Evolutionary conservation across 2,888 invertebrate genomes (phyloP), one percentile per base, ranked within the genome.

Genomic region (Bombylius major): DNA sequence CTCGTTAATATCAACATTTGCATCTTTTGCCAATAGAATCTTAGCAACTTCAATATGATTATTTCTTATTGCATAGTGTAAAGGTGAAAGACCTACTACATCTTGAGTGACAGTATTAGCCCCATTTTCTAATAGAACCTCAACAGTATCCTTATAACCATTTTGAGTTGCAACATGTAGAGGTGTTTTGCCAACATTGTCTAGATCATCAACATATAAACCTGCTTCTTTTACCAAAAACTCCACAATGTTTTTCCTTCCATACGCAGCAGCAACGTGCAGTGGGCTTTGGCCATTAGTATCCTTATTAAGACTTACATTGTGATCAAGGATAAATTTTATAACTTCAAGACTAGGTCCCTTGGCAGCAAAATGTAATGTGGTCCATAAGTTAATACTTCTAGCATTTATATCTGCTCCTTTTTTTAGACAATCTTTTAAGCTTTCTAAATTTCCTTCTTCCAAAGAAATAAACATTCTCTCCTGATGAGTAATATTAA

Each of bases 41-140:
- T 62, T 58, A 53, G 59, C 53, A 45, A 62, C 47, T 42, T 58
- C 60, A 39, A 49, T 31, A 59, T 56, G 51, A 53, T 55, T 52
- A 11, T 49, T 45, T 14, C 31, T 14, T 4, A 50, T 54, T 54
- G 63, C 64, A 36, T 55, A 49, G 56, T 59, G 59, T 50, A 64
- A 49, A 11, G 59, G 50, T 8, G 57, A 59, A 44, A 4, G 13
- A 13, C 51, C 47, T 23, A 56, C 12, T 5, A 14, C 31, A 33
- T 46, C 0, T 36, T 36, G n/a, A 6, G 12, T 23, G 14, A 5
- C 36, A 9, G 34, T 13, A 50, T 23, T 32, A 11, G 55, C 34
- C n/a, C 50, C 34, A n/a, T 42, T 34, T 47, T 50, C n/a, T 34
- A 58, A 14, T 55, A 58, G 51, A 50, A 50, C 13, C 7, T 56